Conservation (phyloP, 2,888 invertebrate species). For the Brenthis daphne region DNA sequence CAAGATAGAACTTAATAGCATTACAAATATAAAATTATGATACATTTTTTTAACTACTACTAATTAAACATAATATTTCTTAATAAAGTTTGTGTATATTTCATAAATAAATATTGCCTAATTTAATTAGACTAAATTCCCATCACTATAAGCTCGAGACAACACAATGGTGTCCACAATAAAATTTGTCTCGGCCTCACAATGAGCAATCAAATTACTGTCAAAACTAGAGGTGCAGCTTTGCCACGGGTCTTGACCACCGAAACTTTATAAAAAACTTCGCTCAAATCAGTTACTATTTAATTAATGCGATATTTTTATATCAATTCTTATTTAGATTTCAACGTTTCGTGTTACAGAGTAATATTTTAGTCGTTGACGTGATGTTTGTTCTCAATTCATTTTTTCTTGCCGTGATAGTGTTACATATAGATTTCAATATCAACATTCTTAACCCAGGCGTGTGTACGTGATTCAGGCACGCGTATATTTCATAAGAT, state of each 20-base stretch:
- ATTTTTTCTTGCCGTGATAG: constrained; percentile 51
- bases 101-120: not conserved
- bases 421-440: constrained; percentile 80
- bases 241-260: constrained; percentile 45
- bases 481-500: constrained; percentile 82
- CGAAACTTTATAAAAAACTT: constrained; percentile 21
- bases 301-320: not conserved
- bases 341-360: not conserved
- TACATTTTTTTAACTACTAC: not conserved
- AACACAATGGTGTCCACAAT: constrained; percentile 66
- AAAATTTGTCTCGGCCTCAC: constrained; percentile 70
- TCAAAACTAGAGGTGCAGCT: constrained; percentile 53
- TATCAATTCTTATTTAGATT: too few relatives aligned
- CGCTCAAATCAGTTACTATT: not conserved
- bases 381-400: constrained; percentile 29
- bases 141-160: constrained; percentile 55
- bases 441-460: constrained; percentile 80
- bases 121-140: constrained; percentile 23
- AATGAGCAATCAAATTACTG: constrained; percentile 79
- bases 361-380: constrained; percentile 6
- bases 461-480: constrained; percentile 75
- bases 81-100: not conserved
- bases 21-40: not conserved
- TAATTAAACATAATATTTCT: not conserved
- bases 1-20: too few relatives aligned